Evolutionary conservation across 2,888 invertebrate species (phyloP).

Genomic region (Tortrix viridana): DNA sequence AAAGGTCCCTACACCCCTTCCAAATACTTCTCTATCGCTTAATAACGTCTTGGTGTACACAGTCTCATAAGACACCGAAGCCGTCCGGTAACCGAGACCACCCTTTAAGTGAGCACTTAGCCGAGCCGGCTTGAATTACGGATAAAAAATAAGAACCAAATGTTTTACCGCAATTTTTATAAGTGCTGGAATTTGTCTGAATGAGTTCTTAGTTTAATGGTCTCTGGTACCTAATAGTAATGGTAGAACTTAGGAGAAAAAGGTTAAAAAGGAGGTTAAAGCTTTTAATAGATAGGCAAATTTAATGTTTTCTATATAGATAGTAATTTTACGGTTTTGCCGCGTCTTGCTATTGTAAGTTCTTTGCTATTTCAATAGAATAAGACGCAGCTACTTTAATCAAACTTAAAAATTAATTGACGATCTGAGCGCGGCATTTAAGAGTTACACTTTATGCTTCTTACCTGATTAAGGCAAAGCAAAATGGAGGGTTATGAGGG

Average conservation of each 20-base stretch:
- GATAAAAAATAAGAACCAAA: constrained; percentile 48
- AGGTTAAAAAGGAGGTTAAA: background rate
- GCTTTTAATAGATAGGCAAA: no score
- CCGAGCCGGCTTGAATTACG: constrained; percentile 69
- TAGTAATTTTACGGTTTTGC: no score
- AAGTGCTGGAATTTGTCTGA: constrained; percentile 15
- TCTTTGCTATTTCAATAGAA: no score
- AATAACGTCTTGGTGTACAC: constrained; percentile 26
- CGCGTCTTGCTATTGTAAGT: no score
- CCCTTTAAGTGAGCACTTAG: constrained; percentile 71
- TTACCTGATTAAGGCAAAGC: no score
- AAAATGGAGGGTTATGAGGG: no score
- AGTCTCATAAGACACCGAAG: constrained; percentile 39
- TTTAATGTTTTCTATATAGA: no score
- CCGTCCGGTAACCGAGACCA: constrained; percentile 57
- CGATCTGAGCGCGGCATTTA: no score
- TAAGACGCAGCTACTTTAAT: no score
- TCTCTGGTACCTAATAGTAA: background rate
- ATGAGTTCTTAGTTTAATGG: constrained; percentile 5
- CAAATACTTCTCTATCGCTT: constrained; percentile 3
- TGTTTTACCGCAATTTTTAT: constrained; percentile 4
- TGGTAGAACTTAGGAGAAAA: background rate
- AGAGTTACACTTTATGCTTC: no score
- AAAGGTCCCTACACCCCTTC: background rate
- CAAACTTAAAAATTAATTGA: no score